Base-by-base conservation (phyloP, 2,797 vertebrate species). In the Schizopygopsis pylzovi region DNA sequence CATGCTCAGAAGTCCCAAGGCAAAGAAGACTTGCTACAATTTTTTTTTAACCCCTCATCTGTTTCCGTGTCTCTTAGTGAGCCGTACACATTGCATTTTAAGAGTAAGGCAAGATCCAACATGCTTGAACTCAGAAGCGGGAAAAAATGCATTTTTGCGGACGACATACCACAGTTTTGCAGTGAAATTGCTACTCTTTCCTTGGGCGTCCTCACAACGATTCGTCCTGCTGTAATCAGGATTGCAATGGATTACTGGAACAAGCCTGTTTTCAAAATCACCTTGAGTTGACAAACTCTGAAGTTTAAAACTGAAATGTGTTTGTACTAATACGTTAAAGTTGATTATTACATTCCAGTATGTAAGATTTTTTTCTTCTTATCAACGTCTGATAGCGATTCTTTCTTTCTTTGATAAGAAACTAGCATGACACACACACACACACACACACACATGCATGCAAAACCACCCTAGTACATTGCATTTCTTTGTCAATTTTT, bases 171-270 rank as follows among this genome's bases (percentile, higher is more conserved):
- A 85, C 33, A 54, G 45, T 81, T 86, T 68, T 81, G 77, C 47
- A 65, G 52, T 15, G 18, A 76, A 79, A 87, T 79, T 86, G 77
- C 82, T 71, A 61, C 68, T 90, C 89, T 92, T 89, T 90, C 91
- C 85, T 86, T 82, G 90, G 90, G 90, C 91, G 75, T 88, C 45
- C 76, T 67, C 67, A 3, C 61, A 86, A 71, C 61, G 84, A 71
- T 77, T 59, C 79, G n/a, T 76, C 72, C 47, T 70, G 81, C 77
- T 86, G 77, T 54, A 80, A 82, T 76, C 67, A 49, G 80, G 45
- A 83, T 80, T 68, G 80, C 71, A 70, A 25, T 52, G 70, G 41
- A 54, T 83, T 47, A 65, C 47, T 43, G 68, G 78, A 82, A 77
- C 25, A 22, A 22, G 22, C n/a, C 16, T 10, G n/a, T 77, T 83